Percentiles rank a stretch among this genome's conserved stretches.
These are phyloP conservation scores for Cinclus cinclus DNA, from an alignment of 2,113 vertebrate species.

Conservation along the genomic window DNA sequence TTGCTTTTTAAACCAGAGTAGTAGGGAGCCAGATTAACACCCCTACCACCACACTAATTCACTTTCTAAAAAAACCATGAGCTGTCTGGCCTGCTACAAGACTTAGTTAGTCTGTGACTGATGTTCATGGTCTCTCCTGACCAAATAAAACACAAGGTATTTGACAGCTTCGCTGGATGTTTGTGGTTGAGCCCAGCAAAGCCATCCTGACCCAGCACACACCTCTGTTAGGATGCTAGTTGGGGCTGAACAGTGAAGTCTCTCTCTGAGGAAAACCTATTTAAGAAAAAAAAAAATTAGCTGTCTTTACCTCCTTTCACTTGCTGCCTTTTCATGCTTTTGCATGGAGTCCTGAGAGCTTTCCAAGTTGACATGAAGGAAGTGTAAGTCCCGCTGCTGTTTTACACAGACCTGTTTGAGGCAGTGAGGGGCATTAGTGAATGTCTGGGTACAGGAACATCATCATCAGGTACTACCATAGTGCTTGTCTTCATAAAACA, in stretches of 20 bases:
- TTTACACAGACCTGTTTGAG: slow-evolving; percentile 83
- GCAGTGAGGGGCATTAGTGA: neutral
- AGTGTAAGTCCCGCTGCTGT: slow-evolving; percentile 84
- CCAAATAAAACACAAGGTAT: neutral
- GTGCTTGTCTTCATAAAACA: neutral
- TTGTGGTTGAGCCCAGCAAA: neutral
- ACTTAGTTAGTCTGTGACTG: neutral
- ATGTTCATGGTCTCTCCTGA: neutral
- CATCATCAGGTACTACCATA: neutral
- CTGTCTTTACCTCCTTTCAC: slow-evolving; percentile 71
- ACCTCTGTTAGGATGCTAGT: neutral
- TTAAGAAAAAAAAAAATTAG: neutral
- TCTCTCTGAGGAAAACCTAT: neutral
- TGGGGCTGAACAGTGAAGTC: neutral
- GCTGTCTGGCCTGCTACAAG: neutral
- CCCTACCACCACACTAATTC: neutral
- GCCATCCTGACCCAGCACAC: neutral
- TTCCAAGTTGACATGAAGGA: slow-evolving; percentile 82
- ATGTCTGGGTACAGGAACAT: neutral
- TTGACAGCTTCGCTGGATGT: neutral
- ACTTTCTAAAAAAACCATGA: neutral
- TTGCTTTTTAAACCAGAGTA: neutral
- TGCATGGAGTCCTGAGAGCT: slow-evolving; percentile 71
- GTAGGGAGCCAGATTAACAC: neutral
- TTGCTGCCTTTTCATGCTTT: slow-evolving; percentile 37